Evolutionary conservation across 2,797 vertebrate genomes (phyloP), one percentile per base, ranked within the genome.

Genomic region (Intellagama lesueurii): DNA sequence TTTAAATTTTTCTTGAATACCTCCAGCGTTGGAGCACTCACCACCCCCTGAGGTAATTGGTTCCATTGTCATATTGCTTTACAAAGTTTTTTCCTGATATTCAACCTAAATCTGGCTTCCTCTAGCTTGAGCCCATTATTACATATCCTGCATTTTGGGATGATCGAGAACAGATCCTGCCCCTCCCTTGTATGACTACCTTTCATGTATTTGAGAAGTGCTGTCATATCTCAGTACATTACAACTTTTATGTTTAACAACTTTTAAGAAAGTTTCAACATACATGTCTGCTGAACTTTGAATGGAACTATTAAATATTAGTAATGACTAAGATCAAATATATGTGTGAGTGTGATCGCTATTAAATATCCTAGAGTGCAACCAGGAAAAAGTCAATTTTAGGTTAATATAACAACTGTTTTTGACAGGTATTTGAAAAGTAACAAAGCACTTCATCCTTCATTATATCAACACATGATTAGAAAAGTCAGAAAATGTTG

Each of bases 381-480:
- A 87, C 60, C 68, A 64, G 69, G 49, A 44, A 79, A 40, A 87
- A 40, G 79, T 87, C 79, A 73, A 24, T 81, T 87, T 75, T 73
- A 60, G 79, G 68, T 87, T 87, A 87, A 81, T 75, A 52, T 81
- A 81, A 73, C 86, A 81, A 64, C 69, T 44, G 49, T 24, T 73
- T 60, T 87, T 87, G 79, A 73, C 86, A 87, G 79, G 64, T 81
- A 81, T 75, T 73, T 81, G 49, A 81, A 72, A 73, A 73, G 49
- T 44, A 81, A 64, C 86, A 87, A 81, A 75, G 79, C 79, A 81
- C 78, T 73, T 60, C 69, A 87, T 81, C 68, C 78, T 87, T 81
- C 79, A 44, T 64, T 81, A 56, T 60, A 75, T 52, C 86, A 87
- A 7, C 35, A 19, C 49, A 28, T 81, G 78, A 87, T 87, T 81